Evolutionary conservation across 2,888 invertebrate species (phyloP).

Genomic region (Belgica antarctica): DNA sequence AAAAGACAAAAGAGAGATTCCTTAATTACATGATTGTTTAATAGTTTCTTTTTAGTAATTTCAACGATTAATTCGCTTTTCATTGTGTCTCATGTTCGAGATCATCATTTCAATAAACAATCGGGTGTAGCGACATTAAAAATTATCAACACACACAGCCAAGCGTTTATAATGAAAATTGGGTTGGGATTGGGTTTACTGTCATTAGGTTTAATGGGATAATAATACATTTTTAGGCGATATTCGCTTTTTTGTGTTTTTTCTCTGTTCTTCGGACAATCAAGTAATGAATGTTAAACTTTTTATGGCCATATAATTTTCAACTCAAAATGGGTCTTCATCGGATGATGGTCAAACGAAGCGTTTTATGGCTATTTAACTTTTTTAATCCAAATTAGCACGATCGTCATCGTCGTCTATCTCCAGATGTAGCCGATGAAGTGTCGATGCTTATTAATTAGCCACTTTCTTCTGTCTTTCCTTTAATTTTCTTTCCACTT

Average conservation of each 20-base stretch:
- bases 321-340: conserved; percentile 1
- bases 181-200: conserved; percentile 38
- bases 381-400: conserved; percentile 35
- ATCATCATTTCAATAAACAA: conserved; percentile 22
- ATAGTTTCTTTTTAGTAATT: neutral
- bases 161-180: conserved; percentile 22
- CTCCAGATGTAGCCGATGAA: neutral
- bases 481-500: neutral
- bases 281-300: conserved; percentile 41
- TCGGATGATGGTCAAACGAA: too few species aligned
- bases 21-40: conserved; percentile 22
- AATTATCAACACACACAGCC: neutral
- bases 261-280: conserved; percentile 32
- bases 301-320: conserved; percentile 40
- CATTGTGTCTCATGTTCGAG: conserved; percentile 13
- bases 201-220: conserved; percentile 44
- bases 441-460: neutral
- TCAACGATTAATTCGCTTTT: neutral
- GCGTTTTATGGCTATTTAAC: conserved; percentile 33
- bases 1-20: conserved; percentile 13
- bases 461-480: neutral
- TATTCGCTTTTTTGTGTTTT: neutral
- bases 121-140: conserved; percentile 1
- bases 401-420: conserved; percentile 5
- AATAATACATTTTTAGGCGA: conserved; percentile 42